Base-by-base conservation (phyloP, 2,888 invertebrate species). In the Synergus japonicus region DNA sequence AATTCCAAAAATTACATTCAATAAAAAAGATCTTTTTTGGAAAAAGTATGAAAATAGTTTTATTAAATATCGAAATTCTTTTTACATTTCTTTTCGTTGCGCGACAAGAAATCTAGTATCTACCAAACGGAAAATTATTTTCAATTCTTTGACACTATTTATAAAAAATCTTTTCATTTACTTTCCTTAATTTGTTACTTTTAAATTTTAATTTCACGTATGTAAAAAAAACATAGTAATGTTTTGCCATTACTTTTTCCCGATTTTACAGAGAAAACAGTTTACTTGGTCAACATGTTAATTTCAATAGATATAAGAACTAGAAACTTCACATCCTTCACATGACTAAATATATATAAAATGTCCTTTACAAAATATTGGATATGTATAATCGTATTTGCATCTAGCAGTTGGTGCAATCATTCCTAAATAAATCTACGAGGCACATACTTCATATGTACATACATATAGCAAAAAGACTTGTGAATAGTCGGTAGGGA, bases 11-110 rank as follows among this genome's bases (percentile, higher is more conserved):
- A 58, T 63, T 13, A 29, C 5, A 63, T 4, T 60, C 22, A 22
- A 29, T 63, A 63, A 67, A 69, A 0, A 41, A 41, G 9, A 9
- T 49, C 2, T 69, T 29, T 66, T 37, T 4, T 73, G 29, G n/a
- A 73, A 73, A 73, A 54, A 58, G 15, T 73, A 73, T 73, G 54
- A 73, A 73, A 73, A 73, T 73, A 54, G 10, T 29, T 73, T 73
- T 73, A 73, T 73, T 73, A 54, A 10, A 29, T 63, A 63, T 58
- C 18, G 10, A 18, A 58, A 58, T 58, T 8, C n/a, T 54, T 8
- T 7, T 13, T 46, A 46, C 18, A 18, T 58, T 58, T 58, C 18
- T n/a, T 58, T 58, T n/a, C n/a, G n/a, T 54, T 54, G 54, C 54
- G 7, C 2, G 13, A n/a, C 8, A n/a, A n/a, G 54, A 54, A n/a